These are phyloP conservation scores for Montipora cactus DNA, from an alignment of 64 coral and sea anemone species.

Conservation along the genomic window DNA sequence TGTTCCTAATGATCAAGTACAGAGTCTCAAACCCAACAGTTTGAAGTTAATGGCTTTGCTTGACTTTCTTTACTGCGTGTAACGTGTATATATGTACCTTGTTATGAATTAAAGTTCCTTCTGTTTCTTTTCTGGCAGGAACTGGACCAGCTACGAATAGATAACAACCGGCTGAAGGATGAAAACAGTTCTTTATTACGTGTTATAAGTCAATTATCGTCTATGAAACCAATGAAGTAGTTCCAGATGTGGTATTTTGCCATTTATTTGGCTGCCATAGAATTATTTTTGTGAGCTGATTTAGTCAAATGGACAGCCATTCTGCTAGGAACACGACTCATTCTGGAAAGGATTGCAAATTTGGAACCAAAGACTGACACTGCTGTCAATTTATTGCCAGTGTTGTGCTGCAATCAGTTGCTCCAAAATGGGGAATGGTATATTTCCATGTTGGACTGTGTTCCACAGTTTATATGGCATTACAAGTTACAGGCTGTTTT, in stretches of 20 bases:
- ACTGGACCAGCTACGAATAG: constrained; percentile 70
- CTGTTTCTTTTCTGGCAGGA: constrained; percentile 60
- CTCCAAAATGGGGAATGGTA: not conserved
- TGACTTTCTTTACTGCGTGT: not conserved
- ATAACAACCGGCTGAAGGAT: constrained; percentile 85
- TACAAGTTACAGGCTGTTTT: constrained; percentile 44
- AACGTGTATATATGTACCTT: too few species aligned
- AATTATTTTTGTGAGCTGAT: constrained; percentile 56
- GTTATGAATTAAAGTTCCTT: not conserved
- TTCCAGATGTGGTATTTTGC: not conserved
- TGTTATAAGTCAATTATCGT: constrained; percentile 88
- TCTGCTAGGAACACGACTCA: not conserved
- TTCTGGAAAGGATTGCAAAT: not conserved
- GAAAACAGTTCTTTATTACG: constrained; percentile 97
- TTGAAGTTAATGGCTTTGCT: not conserved
- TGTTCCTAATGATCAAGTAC: too few species aligned
- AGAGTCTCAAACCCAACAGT: not conserved
- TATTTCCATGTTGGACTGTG: not conserved
- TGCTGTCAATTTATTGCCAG: not conserved
- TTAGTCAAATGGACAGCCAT: constrained; percentile 52
- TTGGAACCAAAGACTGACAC: not conserved
- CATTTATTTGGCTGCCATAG: constrained; percentile 46
- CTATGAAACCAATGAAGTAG: constrained; percentile 61
- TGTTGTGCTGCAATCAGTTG: not conserved
- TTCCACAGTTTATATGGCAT: constrained; percentile 49